A percentile compares a stretch with the other conserved stretches of the same genome.
phyloP scores from a whole-genome alignment of 1,140 invertebrate species.

The Proctacanthus coquilletti region DNA sequence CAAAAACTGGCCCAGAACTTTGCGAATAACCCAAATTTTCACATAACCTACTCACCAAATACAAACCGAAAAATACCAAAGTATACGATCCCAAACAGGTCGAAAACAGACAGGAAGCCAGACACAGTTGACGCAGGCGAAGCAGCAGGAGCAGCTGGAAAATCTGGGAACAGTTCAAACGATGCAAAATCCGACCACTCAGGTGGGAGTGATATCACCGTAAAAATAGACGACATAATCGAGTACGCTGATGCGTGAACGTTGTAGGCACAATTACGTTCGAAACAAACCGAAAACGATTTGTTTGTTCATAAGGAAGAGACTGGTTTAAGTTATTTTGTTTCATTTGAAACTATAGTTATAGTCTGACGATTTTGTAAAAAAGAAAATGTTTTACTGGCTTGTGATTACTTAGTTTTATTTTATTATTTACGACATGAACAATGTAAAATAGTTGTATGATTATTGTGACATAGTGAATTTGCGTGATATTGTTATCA shows the following conservation, averaged over 20 bases:
- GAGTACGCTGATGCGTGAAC: constrained; percentile 19
- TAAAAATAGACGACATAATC: constrained; percentile 27
- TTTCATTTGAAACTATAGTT: too few species aligned
- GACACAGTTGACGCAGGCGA: constrained; percentile 10
- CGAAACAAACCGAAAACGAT: too few species aligned
- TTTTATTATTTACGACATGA: too few species aligned
- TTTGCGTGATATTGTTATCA: too few species aligned
- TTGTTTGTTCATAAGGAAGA: too few species aligned
- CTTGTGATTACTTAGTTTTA: too few species aligned
- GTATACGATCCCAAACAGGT: constrained; percentile 5
- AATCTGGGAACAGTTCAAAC: constrained; percentile 13
- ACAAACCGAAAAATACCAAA: constrained; percentile 7
- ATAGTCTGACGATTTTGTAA: too few species aligned
- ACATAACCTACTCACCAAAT: constrained; percentile 6
- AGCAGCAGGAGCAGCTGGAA: constrained; percentile 10
- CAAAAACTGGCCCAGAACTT: constrained; percentile 17
- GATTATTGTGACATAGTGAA: too few species aligned
- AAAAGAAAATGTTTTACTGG: too few species aligned
- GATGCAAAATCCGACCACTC: constrained; percentile 22
- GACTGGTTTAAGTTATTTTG: too few species aligned
- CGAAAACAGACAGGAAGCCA: constrained; percentile 15
- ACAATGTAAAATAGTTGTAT: too few species aligned
- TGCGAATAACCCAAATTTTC: constrained; percentile 15
- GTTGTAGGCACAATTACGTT: too few species aligned
- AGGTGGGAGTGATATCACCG: constrained; percentile 27